Conservation (phyloP, 2,797 vertebrate species). For the Sebastes hubbsi region DNA sequence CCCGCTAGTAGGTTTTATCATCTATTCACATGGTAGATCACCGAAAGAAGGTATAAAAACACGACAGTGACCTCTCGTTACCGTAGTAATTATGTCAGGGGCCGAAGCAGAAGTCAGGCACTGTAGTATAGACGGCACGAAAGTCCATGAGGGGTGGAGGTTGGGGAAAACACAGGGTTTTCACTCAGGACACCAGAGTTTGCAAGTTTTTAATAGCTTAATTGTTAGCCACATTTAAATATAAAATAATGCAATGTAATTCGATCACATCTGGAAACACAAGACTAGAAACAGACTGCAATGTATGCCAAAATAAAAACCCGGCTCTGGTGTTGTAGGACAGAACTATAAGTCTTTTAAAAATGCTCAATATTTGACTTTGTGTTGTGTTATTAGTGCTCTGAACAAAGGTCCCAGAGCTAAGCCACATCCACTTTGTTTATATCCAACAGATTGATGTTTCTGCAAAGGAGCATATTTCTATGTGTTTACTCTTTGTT, state of each 20-base stretch:
- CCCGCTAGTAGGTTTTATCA: too few relatives aligned
- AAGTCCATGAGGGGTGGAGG: too few relatives aligned
- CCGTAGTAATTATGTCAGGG: too few relatives aligned
- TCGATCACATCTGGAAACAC: not conserved
- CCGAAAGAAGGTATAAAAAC: too few relatives aligned
- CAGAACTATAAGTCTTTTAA: not conserved
- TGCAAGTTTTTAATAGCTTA: not conserved
- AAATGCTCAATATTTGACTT: not conserved
- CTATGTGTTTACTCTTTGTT: not conserved
- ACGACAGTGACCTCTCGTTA: too few relatives aligned
- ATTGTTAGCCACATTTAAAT: not conserved
- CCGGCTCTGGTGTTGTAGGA: not conserved
- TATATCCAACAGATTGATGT: not conserved
- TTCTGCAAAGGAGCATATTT: not conserved
- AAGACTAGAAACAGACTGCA: not conserved
- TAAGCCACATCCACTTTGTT: not conserved
- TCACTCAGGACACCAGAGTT: too few relatives aligned
- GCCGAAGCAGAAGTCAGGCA: too few relatives aligned
- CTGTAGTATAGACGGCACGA: rapidly evolving
- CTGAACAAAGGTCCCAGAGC: not conserved
- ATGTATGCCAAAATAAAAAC: not conserved
- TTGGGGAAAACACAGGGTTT: too few relatives aligned
- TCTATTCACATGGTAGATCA: too few relatives aligned
- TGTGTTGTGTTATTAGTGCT: not conserved
- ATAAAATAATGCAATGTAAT: not conserved